Evolutionary conservation across 1,140 invertebrate genomes (phyloP), one percentile per base, ranked within the genome.

Genomic region (Rhynchophorus ferrugineus): DNA sequence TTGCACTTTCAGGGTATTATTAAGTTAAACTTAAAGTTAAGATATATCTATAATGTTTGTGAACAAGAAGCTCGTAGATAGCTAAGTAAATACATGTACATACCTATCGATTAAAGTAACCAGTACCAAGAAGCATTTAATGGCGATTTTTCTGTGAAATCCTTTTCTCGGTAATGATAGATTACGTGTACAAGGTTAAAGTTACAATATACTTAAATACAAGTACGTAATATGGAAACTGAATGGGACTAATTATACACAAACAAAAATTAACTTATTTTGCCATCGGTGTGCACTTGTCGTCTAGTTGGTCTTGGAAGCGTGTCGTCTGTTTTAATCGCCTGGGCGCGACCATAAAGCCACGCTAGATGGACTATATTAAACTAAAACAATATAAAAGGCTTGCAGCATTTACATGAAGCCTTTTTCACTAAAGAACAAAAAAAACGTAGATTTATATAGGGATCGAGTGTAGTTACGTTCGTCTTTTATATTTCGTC

Each of bases 111-210:
- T 51, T 51, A 43, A 51, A 37, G 17, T 37, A 37, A 44, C 18
- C 38, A 53, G 50, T 54, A 54, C 51, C 51, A 54, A 47, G 44
- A 46, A 43, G 51, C 51, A 54, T 54, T 54, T 54, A 54, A 42
- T 54, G 43, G 51, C 44, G 6, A 42, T 38, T 44, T 39, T 38
- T 13, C 37, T 49, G 21, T 49, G 39, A 49, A 38, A 49, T 50
- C 29, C 19, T 36, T 50, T 38, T 35, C n/a, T 11, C 22, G 47
- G 37, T 35, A 47, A 42, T 51, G 43, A 5, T 47, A 46, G 36
- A n/a, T 29, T 29, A 29, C 18, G 18, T 39, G 44, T 36, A 21
- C n/a, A 41, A 42, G 36, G 7, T 20, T 11, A 19, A 45, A 45
- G 35, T 18, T 38, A 42, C 5, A 34, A 35, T 13, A 7, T 22